A percentile compares a stretch with the other conserved stretches of the same genome.
Evolutionary conservation across 1,140 invertebrate genomes (phyloP).

Genomic region (Lepidotrigona ventralis): DNA sequence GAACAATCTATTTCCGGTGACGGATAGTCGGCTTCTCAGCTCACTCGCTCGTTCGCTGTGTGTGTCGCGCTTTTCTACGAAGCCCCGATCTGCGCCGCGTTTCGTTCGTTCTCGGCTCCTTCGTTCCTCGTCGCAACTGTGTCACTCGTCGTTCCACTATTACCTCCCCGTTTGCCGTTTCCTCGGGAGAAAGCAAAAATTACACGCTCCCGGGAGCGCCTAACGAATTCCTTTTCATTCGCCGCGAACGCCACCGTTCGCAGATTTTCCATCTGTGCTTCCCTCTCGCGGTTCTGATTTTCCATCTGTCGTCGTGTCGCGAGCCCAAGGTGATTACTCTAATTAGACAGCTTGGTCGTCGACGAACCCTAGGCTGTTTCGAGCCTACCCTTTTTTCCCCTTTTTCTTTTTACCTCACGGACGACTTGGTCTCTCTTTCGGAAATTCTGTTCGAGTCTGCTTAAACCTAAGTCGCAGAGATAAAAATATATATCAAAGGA

Average conservation of each 20-base stretch:
- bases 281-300: neutral
- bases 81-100: neutral
- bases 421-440: neutral
- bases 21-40: conserved; percentile 41
- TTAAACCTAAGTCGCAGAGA: too few relatives aligned
- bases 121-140: conserved; percentile 43
- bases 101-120: neutral
- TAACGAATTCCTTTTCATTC: conserved; percentile 41
- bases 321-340: neutral
- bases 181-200: conserved; percentile 54
- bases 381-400: too few relatives aligned
- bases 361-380: too few relatives aligned
- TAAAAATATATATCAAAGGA: too few relatives aligned
- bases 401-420: too few relatives aligned
- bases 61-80: conserved; percentile 36
- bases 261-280: neutral
- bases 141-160: conserved; percentile 49
- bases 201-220: conserved; percentile 43
- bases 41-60: neutral
- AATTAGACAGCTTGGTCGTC: neutral
- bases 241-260: neutral
- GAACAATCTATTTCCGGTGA: conserved; percentile 65
- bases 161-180: conserved; percentile 15
- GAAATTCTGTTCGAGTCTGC: too few relatives aligned
- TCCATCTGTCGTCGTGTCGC: neutral